Base-by-base conservation (phyloP, 2,113 vertebrate species). In the Peromyscus maniculatus region DNA sequence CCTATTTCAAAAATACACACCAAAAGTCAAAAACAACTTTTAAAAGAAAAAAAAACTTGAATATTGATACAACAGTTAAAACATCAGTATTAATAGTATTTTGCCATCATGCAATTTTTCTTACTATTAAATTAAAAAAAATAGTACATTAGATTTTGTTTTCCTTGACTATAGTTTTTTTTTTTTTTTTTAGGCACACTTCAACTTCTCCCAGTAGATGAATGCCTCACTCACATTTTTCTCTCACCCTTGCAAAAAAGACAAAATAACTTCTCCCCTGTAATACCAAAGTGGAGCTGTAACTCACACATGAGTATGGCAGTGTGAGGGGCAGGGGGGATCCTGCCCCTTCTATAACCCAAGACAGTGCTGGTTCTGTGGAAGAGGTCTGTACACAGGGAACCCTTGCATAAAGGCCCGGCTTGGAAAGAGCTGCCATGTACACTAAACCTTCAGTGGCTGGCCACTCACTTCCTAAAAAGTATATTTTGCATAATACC, bases 401-500 rank as follows among this genome's bases (percentile, higher is more conserved):
- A 95, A 55, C 15, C 22, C 80, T 69, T 52, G 26, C 12, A 55
- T 39, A 94, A 95, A 96, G 78, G 26, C 62, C 10, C 10, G 31
- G 12, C 15, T 82, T 93, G 80, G 95, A 96, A 96, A 86, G 28
- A 84, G 82, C 21, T 89, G n/a, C 39, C 77, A 36, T 96, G 95
- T 93, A 87, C 11, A 71, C 43, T n/a, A 75, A 92, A 69, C 80
- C 49, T 96, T 91, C 69, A 39, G 57, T 49, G 75, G 90, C 19
- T 83, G 74, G 94, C 59, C 64, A 59, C 82, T 97, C 79, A 26
- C 62, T 95, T 91, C 92, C 78, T 55, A 64, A 49, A 95, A 96
- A 94, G 57, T 69, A 49, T 96, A 78, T 89, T 67, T 97, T 95
- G 74, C 71, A 57, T 96, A 97, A 91, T 55, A 62, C 78, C 87